Evolutionary conservation across 2,113 vertebrate species (phyloP).

Genomic region (Prietella phreatophila): DNA sequence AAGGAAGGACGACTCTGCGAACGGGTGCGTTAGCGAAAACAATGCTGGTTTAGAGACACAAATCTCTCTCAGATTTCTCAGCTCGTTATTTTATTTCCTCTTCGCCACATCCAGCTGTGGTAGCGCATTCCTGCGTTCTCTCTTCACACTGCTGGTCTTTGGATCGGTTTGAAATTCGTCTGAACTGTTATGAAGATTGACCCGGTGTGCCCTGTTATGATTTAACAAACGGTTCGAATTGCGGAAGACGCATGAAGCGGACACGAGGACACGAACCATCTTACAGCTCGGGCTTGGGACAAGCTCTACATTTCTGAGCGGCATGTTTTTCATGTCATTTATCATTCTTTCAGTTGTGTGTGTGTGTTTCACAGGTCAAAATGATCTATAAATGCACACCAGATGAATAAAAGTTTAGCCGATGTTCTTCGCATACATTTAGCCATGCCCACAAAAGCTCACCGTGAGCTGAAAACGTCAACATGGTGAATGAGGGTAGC

Average conservation of each 20-base stretch:
- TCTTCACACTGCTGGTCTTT: neutral
- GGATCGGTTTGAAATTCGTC: neutral
- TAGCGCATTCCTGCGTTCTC: neutral
- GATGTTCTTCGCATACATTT: too few relatives aligned
- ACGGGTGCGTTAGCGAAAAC: constrained; percentile 12
- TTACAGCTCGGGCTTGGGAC: neutral
- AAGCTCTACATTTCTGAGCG: neutral
- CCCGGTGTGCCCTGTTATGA: neutral
- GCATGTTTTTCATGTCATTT: neutral
- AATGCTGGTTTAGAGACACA: constrained; percentile 15
- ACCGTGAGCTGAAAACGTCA: neutral
- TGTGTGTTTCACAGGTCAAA: neutral
- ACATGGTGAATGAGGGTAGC: neutral
- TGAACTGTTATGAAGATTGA: neutral
- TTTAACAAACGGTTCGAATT: neutral
- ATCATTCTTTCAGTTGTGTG: neutral
- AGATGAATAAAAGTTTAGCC: too few relatives aligned
- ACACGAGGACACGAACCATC: neutral
- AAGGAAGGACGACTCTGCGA: neutral
- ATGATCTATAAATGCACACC: too few relatives aligned
- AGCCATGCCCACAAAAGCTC: neutral
- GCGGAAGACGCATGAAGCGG: neutral
- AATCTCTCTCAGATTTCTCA: constrained; percentile 15
- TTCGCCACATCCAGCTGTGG: neutral
- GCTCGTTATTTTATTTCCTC: constrained; percentile 3